Evolutionary conservation across 1,140 invertebrate species (phyloP), one percentile per base, ranked within the genome.

Genomic region (Procambarus clarkii): DNA sequence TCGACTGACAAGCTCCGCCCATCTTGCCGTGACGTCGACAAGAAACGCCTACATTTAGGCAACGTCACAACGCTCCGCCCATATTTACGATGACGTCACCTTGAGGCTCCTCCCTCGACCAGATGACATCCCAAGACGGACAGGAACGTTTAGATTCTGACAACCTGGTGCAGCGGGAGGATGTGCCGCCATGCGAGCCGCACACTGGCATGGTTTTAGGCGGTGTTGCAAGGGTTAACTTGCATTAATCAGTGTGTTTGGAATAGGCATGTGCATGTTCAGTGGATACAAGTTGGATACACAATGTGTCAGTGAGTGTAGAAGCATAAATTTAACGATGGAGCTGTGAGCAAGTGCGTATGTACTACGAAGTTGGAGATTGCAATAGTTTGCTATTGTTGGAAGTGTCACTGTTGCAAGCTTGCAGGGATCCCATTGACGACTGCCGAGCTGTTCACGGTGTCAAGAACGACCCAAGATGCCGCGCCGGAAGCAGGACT

Each of bases 121-220:
- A 92, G 92, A 91, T 93, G 92, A 93, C 92, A 92, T 92, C 84
- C 91, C 83, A 86, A 93, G 92, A 93, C 84, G 82, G 92, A 93
- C 92, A 93, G 91, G 83, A 92, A 93, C 91, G 91, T 93, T 93
- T 93, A 93, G 92, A 93, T 92, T 93, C 91, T 93, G 92, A 93
- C 92, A 93, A 92, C 91, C 86, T 89, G 88, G 92, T 93, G 92
- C 77, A 92, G 92, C 88, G 92, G 88, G 92, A 91, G 92, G 92
- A 91, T 93, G 91, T 92, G 92, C 91, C 71, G 78, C 91, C 79
- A 93, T 93, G 92, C 86, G 83, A 90, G 84, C 76, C 86, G 91
- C 81, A 71, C 76, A 71, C 74, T 84, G 86, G 82, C 91, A 88
- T 85, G 81, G 86, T 90, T 89, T 88, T 92, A 86, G 91, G 87